Base-by-base conservation (phyloP, 2,113 vertebrate genomes). In the Gambusia affinis region DNA sequence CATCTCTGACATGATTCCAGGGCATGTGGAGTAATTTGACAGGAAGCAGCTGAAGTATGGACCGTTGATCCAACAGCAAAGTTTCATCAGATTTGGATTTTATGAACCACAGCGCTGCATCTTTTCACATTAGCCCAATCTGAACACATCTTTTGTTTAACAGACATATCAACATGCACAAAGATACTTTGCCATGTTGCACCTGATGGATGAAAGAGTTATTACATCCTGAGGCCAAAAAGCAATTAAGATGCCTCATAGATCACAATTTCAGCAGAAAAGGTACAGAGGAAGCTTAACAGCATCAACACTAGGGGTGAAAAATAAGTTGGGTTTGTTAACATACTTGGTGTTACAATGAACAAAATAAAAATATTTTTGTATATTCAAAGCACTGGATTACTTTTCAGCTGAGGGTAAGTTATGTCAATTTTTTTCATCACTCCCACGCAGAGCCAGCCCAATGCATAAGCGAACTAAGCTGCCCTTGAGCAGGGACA, bases 191-290 rank as follows among this genome's bases (percentile, higher is more conserved):
- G 79, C 65, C 79, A 85, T 83, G 69, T 85, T 84, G 77, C 54
- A 84, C 69, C 73, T 75, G 77, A 72, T 72, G 27, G 27, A 27
- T 27, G 27, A 27, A 27, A 83, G 83, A 85, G 87, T 81, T 72
- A 80, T 82, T 68, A n/a, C 66, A 70, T 81, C 90, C 78, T 85
- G 61, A 28, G 80, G 87, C 80, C 84, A 89, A 75, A 61, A 72
- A 90, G 85, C 77, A 83, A 90, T 89, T 79, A 85, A 39, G 63
- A 82, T 73, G 81, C 83, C 78, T 82, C 74, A 77, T 70, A 76
- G 75, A 88, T 85, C 83, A 82, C 74, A 77, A 54, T 78, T 83
- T 35, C 37, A 81, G 74, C 84, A 85, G 27, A 29, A 66, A 74
- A 79, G 62, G 64, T 30, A 57, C 73, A 76, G 72, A 30, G 81